phyloP scores from a whole-genome alignment of 2,797 vertebrate genomes.

The Hydrophis major region DNA sequence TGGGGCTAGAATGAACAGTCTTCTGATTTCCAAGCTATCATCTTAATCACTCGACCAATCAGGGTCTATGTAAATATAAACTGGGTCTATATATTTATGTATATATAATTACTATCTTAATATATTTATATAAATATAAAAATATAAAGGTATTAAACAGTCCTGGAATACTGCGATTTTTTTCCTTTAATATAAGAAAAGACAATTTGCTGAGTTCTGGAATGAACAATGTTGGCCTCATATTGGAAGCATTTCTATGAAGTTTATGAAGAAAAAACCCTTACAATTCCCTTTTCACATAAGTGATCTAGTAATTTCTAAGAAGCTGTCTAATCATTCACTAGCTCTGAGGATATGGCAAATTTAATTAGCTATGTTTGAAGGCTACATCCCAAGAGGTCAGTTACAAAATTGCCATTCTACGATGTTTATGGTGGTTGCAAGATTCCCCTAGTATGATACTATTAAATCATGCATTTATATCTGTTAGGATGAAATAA shows the following conservation, averaged over 20 bases:
- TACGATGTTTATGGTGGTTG: not conserved
- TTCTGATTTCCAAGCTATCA: not conserved
- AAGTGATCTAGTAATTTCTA: conserved; percentile 11
- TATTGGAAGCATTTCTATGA: conserved; percentile 7
- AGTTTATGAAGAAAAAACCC: not conserved
- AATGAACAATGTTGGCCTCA: not conserved
- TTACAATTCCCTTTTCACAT: conserved; percentile 12
- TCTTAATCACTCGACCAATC: not conserved
- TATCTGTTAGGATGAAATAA: not conserved
- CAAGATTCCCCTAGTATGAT: not conserved
- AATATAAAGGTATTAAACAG: not conserved
- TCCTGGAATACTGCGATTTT: not conserved
- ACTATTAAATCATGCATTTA: not conserved
- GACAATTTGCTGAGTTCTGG: not conserved
- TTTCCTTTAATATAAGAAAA: not conserved
- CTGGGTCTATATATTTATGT: not conserved
- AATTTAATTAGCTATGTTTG: conserved; percentile 20
- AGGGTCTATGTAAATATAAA: not conserved
- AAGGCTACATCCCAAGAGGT: conserved; percentile 9
- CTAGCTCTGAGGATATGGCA: not conserved
- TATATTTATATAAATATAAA: not conserved
- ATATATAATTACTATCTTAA: not conserved
- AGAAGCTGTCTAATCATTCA: conserved; percentile 9
- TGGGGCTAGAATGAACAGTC: not conserved
- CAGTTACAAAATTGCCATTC: conserved; percentile 21